These are phyloP conservation scores for Nomada ruficornis DNA, from an alignment of 2,888 invertebrate species.

Conservation along the genomic window DNA sequence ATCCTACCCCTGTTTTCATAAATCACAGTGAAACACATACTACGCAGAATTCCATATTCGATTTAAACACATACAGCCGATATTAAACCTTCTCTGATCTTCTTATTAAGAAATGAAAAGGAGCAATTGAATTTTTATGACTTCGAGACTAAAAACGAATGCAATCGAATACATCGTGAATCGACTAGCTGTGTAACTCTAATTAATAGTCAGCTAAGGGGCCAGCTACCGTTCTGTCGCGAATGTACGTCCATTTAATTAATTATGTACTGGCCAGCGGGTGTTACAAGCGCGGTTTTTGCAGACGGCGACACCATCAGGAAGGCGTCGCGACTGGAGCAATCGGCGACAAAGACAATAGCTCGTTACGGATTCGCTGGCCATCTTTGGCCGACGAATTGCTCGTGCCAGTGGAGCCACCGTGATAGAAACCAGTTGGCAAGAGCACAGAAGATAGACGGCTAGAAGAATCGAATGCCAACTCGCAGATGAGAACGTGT, in stretches of 20 bases:
- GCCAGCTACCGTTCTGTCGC: constrained; percentile 71
- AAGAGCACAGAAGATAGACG: constrained; percentile 45
- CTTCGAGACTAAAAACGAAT: constrained; percentile 6
- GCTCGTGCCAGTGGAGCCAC: constrained; percentile 59
- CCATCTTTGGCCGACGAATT: constrained; percentile 56
- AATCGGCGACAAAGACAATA: constrained; percentile 66
- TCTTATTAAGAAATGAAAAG: background rate
- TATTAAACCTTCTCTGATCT: background rate
- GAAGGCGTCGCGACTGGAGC: constrained; percentile 71
- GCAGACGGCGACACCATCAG: constrained; percentile 70
- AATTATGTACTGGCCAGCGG: constrained; percentile 69
- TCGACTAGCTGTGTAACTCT: constrained; percentile 69
- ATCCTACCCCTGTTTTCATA: too few species aligned
- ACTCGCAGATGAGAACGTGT: constrained; percentile 42
- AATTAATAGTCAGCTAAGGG: constrained; percentile 77
- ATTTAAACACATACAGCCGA: too few species aligned
- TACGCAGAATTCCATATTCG: too few species aligned
- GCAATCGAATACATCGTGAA: constrained; percentile 34
- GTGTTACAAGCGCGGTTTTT: constrained; percentile 69
- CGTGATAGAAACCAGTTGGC: constrained; percentile 69
- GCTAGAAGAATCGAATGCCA: constrained; percentile 41
- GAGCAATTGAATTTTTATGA: background rate
- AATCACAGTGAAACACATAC: too few species aligned
- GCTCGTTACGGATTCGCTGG: constrained; percentile 70
- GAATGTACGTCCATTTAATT: constrained; percentile 76